A percentile compares a stretch with the other conserved stretches of the same genome.
phyloP scores from a whole-genome alignment of 2,888 invertebrate genomes.

The Cryptocephalus primarius region DNA sequence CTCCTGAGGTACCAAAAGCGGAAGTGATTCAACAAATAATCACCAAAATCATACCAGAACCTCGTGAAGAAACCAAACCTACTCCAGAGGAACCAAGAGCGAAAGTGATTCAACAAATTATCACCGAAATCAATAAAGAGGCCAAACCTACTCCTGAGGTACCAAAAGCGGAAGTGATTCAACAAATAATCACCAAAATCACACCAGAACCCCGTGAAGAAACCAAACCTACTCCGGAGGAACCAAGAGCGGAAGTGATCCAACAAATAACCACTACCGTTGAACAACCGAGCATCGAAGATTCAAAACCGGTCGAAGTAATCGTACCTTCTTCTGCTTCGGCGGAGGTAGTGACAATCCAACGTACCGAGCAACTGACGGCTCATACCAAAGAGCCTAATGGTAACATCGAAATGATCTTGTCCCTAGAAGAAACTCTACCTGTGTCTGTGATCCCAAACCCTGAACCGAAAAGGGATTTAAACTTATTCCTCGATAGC shows the following conservation, averaged over 20 bases:
- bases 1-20: too few relatives aligned
- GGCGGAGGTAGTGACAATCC: neutral
- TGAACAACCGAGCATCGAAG: neutral
- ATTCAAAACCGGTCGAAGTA: neutral
- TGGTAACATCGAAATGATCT: constrained; percentile 28
- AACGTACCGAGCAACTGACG: constrained; percentile 11
- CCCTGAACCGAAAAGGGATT: constrained; percentile 1
- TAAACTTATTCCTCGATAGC: constrained; percentile 13
- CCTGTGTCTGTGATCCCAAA: constrained; percentile 6
- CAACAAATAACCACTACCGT: neutral
- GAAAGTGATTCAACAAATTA: neutral
- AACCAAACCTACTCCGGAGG: neutral
- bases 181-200: neutral
- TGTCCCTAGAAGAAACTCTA: constrained; percentile 16
- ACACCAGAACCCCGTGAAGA: neutral
- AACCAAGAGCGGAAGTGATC: neutral
- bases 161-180: neutral
- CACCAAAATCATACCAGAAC: neutral
- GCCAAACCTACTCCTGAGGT: neutral
- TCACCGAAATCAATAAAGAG: neutral
- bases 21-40: too few relatives aligned
- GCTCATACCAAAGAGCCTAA: constrained; percentile 24
- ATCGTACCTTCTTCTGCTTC: too few relatives aligned
- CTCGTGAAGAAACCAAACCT: neutral
- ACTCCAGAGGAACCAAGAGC: neutral